A percentile compares a stretch with the other conserved stretches of the same genome.
These are phyloP conservation scores for Ischnura elegans DNA, from an alignment of 2,888 invertebrate species.

Conservation along the genomic window DNA sequence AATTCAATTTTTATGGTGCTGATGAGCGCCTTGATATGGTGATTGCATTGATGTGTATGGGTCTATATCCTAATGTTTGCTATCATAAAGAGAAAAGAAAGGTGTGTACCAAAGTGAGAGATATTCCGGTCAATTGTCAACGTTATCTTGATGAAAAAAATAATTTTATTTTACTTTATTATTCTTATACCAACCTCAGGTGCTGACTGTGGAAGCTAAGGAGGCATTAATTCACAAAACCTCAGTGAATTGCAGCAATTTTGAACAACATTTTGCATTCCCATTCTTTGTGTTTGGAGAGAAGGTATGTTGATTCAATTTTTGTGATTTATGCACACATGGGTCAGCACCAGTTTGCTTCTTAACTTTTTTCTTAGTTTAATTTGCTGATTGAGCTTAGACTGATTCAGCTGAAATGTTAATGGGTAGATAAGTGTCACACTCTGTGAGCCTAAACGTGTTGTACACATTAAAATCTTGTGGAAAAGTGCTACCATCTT, in stretches of 20 bases:
- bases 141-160: neutral
- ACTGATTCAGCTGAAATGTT: too few relatives aligned
- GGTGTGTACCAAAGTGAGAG: slow-evolving; percentile 78
- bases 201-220: slow-evolving; percentile 96
- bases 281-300: slow-evolving; percentile 99
- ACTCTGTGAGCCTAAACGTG: too few relatives aligned
- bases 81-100: slow-evolving; percentile 97
- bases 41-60: slow-evolving; percentile 91
- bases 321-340: too few relatives aligned
- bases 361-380: too few relatives aligned
- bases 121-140: neutral
- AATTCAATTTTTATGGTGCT: slow-evolving; percentile 87
- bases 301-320: slow-evolving; percentile 81
- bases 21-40: slow-evolving; percentile 91
- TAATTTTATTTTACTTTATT: neutral
- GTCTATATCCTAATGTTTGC: slow-evolving; percentile 98
- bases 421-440: too few relatives aligned
- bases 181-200: slow-evolving; percentile 77
- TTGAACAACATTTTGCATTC: slow-evolving; percentile 91
- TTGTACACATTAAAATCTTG: too few relatives aligned
- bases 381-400: too few relatives aligned
- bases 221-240: slow-evolving; percentile 97
- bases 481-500: too few relatives aligned
- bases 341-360: too few relatives aligned
- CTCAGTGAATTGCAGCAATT: slow-evolving; percentile 95